A percentile compares a stretch with the other conserved stretches of the same genome.
Conservation (phyloP, 2,113 vertebrate genomes). For the Canis aureus region DNA sequence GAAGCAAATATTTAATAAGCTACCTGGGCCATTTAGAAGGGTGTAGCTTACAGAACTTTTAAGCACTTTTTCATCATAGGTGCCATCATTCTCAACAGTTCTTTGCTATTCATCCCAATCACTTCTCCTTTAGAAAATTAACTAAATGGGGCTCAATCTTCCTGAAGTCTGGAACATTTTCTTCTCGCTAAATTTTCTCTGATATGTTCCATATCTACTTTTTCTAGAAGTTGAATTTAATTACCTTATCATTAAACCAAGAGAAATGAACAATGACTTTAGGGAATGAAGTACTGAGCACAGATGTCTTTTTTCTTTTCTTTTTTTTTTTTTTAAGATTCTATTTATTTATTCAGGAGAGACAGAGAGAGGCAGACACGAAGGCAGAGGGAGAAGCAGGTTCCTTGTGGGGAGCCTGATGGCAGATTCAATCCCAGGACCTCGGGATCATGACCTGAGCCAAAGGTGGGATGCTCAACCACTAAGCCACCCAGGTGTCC, state of each 20-base stretch:
- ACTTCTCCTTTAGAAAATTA: constrained; percentile 44
- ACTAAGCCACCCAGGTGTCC: no score
- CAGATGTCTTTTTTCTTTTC: neutral
- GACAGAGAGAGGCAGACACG: no score
- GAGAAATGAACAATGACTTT: constrained; percentile 47
- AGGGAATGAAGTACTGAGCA: neutral
- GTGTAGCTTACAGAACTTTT: neutral
- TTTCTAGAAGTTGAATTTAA: constrained; percentile 58
- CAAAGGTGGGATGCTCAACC: no score
- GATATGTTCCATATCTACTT: constrained; percentile 42
- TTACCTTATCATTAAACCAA: constrained; percentile 42
- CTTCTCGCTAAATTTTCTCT: constrained; percentile 17
- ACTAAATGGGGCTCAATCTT: neutral
- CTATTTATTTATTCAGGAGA: no score
- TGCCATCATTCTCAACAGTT: constrained; percentile 4
- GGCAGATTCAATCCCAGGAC: no score
- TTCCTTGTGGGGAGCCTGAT: no score
- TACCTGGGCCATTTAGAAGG: neutral
- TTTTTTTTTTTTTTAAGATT: no score
- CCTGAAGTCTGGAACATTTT: constrained; percentile 54
- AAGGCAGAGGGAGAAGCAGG: no score
- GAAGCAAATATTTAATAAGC: neutral
- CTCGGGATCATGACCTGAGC: no score
- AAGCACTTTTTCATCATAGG: neutral
- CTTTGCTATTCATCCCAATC: neutral